phyloP scores from a whole-genome alignment of 2,113 vertebrate genomes.

The Leptosomus discolor region DNA sequence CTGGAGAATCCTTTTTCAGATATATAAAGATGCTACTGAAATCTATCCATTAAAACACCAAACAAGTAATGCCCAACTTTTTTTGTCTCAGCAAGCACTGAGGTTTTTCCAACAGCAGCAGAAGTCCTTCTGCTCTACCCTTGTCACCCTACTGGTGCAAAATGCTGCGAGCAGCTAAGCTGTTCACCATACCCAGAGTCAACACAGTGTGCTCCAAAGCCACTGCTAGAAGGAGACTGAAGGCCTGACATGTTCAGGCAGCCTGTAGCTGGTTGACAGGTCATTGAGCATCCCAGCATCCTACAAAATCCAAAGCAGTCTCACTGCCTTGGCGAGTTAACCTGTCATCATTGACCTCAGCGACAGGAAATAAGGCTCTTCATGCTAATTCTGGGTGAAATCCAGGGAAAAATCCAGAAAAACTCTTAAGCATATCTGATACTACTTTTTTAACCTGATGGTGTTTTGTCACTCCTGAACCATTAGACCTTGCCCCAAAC shows the following conservation, averaged over 20 bases:
- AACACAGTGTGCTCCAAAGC: neutral
- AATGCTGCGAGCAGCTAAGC: neutral
- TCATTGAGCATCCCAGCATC: neutral
- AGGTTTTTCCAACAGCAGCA: neutral
- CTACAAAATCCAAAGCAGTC: neutral
- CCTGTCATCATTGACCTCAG: neutral
- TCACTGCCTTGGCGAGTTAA: neutral
- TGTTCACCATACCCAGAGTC: neutral
- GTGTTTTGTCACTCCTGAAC: neutral
- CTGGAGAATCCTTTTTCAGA: neutral
- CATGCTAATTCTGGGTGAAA: neutral
- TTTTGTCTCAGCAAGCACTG: neutral
- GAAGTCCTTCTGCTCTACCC: neutral
- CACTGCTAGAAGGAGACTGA: neutral
- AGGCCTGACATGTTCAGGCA: neutral
- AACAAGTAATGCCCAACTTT: neutral
- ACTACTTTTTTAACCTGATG: neutral
- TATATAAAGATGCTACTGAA: neutral
- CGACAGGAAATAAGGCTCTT: neutral
- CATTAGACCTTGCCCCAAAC: neutral
- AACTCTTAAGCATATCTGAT: neutral
- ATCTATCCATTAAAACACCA: neutral
- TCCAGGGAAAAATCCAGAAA: neutral
- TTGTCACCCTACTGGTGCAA: neutral
- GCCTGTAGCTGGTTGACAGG: neutral